Base-by-base conservation (phyloP, 1,140 invertebrate genomes). In the Limonius californicus region DNA sequence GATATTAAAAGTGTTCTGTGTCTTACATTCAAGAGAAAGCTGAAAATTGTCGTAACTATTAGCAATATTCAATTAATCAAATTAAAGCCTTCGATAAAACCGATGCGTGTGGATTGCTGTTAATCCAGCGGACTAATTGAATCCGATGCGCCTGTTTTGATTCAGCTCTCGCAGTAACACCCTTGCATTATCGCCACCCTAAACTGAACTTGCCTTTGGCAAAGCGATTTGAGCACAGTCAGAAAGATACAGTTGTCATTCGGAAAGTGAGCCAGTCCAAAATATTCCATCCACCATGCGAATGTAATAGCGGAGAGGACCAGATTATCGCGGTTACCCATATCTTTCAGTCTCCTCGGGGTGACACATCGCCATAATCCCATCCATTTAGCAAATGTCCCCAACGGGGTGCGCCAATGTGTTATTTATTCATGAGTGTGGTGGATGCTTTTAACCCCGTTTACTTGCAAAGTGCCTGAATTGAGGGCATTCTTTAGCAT, bases 381-480 rank as follows among this genome's bases (percentile, higher is more conserved):
- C 43, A 12, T 65, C 63, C 68, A 68, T 68, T 70, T 66, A 67
- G 61, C 57, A 68, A 68, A 68, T 68, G 64, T 63, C 61, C 57
- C 59, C 32, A 54, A 65, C 57, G 64, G 58, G 59, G 60, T 68
- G 60, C 62, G 42, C 42, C 57, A 27, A 58, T 58, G 35, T 19
- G 30, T 70, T 67, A 66, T 62, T 69, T 70, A 70, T 70, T 70
- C 69, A 70, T 70, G 67, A 62, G 63, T 62, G 62, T 59, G 67
- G 67, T 62, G 61, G 63, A 45, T 58, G 68, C 62, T 68, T 70
- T 69, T 70, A 68, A 70, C 69, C 69, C 69, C 67, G 62, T 68
- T 68, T 68, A 64, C 62, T 62, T 54, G 59, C 57, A 59, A 69
- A 69, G 63, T 67, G 65, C 57, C 63, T 56, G 61, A 61, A 63